Evolutionary conservation across 2,888 invertebrate species (phyloP).

Genomic region (Synergus umbraculus): DNA sequence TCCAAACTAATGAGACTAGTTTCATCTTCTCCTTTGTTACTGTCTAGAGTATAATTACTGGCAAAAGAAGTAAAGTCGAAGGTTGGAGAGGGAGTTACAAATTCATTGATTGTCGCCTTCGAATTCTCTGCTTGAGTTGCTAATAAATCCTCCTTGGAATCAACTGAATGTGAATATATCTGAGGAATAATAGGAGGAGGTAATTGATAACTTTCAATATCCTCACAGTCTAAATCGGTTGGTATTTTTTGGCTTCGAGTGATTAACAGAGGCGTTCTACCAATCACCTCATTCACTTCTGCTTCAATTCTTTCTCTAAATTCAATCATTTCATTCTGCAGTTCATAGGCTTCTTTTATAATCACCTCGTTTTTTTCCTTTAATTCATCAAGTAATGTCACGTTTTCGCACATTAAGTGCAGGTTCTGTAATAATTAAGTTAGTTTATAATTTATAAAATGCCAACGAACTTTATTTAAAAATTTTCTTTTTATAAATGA

Average conservation of each 20-base stretch:
- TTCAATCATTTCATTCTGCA: conserved; percentile 85
- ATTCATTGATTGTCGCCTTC: conserved; percentile 67
- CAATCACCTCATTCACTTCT: conserved; percentile 85
- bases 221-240: conserved; percentile 80
- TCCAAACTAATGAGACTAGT: conserved; percentile 75
- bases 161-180: conserved; percentile 67
- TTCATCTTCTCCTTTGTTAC: conserved; percentile 72
- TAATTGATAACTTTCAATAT: conserved; percentile 77
- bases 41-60: conserved; percentile 70
- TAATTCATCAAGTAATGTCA: conserved; percentile 83
- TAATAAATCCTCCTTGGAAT: conserved; percentile 53
- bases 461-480: neutral
- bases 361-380: conserved; percentile 83
- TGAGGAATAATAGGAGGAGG: conserved; percentile 80
- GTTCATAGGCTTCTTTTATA: conserved; percentile 81
- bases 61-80: conserved; percentile 74
- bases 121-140: conserved; percentile 57
- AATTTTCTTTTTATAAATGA: neutral
- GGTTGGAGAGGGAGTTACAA: conserved; percentile 74
- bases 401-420: conserved; percentile 90
- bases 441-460: neutral
- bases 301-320: conserved; percentile 87
- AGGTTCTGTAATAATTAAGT: conserved; percentile 79
- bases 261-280: conserved; percentile 86
- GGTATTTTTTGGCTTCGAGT: conserved; percentile 83